Percentiles rank a stretch among this genome's conserved stretches.
Evolutionary conservation across 1,140 invertebrate species (phyloP).

Genomic region (Halyomorpha halys): DNA sequence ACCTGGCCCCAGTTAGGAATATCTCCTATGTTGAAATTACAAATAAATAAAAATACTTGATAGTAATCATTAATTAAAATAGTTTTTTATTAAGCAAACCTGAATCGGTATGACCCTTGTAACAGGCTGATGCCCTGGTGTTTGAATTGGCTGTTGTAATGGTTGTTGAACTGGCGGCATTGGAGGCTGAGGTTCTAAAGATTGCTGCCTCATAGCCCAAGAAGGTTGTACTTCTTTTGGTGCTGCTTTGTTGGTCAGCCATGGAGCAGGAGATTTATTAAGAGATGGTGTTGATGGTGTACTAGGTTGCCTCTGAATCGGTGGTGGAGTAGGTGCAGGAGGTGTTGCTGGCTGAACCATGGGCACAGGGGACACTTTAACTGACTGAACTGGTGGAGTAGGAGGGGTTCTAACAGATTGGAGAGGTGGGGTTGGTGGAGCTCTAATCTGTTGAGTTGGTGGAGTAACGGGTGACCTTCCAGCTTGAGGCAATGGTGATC

Average conservation of each 20-base stretch:
- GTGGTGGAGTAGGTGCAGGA: slow-evolving; percentile 7
- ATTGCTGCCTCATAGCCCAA: slow-evolving; percentile 37
- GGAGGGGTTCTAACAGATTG: background rate
- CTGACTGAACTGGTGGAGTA: background rate
- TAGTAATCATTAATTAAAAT: too few species aligned
- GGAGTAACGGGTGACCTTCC: background rate
- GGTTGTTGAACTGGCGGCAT: slow-evolving; percentile 10
- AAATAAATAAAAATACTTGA: too few species aligned
- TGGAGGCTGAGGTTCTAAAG: slow-evolving; percentile 33
- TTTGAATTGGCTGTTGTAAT: slow-evolving; percentile 33
- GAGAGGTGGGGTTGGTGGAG: background rate
- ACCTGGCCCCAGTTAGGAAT: too few species aligned
- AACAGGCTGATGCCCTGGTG: slow-evolving; percentile 25
- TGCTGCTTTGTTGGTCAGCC: slow-evolving; percentile 41
- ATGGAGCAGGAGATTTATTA: slow-evolving; percentile 47
- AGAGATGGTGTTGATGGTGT: slow-evolving; percentile 32
- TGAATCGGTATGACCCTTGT: slow-evolving; percentile 33
- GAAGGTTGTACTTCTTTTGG: slow-evolving; percentile 38
- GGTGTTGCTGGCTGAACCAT: background rate
- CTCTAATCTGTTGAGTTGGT: background rate
- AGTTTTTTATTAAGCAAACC: slow-evolving; percentile 16
- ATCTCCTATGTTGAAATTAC: too few species aligned
- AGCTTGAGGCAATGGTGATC: background rate
- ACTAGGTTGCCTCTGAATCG: background rate
- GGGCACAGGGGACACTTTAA: background rate